These are phyloP conservation scores for Antennarius maculatus DNA, from an alignment of 2,797 vertebrate genomes.

Conservation along the genomic window DNA sequence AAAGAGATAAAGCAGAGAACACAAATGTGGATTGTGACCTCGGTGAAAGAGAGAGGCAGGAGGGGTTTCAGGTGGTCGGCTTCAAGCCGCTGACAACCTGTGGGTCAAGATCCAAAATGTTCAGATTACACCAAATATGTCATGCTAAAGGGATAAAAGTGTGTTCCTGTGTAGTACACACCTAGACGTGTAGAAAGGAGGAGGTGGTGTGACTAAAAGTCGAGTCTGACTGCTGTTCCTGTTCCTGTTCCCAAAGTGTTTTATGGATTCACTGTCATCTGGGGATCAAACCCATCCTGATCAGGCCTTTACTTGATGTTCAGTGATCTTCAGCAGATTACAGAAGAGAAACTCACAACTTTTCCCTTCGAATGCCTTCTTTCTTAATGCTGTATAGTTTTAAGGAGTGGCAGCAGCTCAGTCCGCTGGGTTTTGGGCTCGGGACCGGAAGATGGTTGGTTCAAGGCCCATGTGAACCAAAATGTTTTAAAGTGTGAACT, in stretches of 20 bases:
- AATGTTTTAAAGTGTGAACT: too few relatives aligned
- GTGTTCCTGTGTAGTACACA: neutral
- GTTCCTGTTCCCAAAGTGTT: neutral
- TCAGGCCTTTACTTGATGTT: neutral
- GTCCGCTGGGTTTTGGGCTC: too few relatives aligned
- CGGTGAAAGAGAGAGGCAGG: neutral
- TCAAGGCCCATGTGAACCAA: too few relatives aligned
- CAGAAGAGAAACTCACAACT: too few relatives aligned
- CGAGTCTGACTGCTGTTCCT: neutral
- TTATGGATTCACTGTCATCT: neutral
- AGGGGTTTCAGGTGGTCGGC: slow-evolving; percentile 3
- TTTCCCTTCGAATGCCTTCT: too few relatives aligned
- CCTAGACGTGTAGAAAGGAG: neutral
- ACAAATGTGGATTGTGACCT: slow-evolving; percentile 17
- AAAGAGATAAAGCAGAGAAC: slow-evolving; percentile 2
- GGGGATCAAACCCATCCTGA: neutral
- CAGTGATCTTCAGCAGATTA: neutral
- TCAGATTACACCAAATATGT: neutral
- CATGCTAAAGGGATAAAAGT: neutral
- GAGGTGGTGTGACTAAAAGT: too few relatives aligned
- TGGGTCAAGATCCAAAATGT: neutral
- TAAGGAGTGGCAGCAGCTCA: too few relatives aligned
- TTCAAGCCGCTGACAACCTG: too few relatives aligned
- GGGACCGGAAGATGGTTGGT: too few relatives aligned
- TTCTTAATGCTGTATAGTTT: too few relatives aligned